phyloP scores from a whole-genome alignment of 1,140 invertebrate genomes.

The Adelges cooleyi region DNA sequence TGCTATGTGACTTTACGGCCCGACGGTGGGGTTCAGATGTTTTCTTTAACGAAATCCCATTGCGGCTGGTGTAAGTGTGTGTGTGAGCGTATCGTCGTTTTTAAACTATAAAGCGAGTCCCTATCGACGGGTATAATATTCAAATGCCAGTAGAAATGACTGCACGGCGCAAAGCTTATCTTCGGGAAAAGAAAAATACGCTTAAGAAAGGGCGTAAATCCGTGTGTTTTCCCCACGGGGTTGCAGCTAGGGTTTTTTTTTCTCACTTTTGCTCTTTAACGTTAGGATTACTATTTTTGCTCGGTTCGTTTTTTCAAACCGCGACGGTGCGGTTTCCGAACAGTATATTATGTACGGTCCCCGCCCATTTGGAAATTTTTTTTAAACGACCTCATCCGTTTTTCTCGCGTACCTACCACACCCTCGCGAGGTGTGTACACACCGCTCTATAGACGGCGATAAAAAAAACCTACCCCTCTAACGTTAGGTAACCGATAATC shows the following conservation, averaged over 20 bases:
- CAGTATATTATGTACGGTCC: neutral
- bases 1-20: no score
- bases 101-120: neutral
- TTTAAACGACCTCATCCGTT: conserved; percentile 23
- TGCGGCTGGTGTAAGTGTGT: neutral
- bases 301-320: neutral
- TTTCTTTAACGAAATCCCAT: conserved; percentile 1
- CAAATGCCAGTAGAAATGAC: neutral
- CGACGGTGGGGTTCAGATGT: neutral
- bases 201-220: conserved; percentile 24
- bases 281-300: conserved; percentile 2
- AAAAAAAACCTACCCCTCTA: conserved; percentile 1
- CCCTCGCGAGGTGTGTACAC: no score
- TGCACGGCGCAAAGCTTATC: conserved; percentile 7
- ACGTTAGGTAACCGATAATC: conserved; percentile 14
- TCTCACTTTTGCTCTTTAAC: neutral
- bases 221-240: neutral
- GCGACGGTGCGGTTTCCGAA: neutral
- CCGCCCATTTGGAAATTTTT: neutral
- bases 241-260: neutral
- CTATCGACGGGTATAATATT: conserved; percentile 7
- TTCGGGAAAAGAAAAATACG: neutral
- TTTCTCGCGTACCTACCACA: neutral
- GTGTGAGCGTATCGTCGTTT: neutral
- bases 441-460: no score